Base-by-base conservation (phyloP, 2,888 invertebrate genomes). In the Lithophane leautieri region DNA sequence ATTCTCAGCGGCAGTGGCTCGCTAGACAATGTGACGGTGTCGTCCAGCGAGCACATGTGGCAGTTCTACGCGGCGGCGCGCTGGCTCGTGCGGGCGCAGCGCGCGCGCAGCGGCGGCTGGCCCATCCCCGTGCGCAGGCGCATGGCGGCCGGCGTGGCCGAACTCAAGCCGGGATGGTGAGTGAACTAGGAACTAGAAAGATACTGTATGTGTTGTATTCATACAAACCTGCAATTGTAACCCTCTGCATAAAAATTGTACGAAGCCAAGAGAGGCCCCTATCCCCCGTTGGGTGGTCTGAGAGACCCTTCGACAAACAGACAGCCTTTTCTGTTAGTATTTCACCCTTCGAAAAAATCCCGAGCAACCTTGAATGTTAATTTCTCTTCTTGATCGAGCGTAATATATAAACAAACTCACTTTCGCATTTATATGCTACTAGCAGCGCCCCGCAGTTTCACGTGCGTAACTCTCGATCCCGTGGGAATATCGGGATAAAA, bases 41-140 rank as follows among this genome's bases (percentile, higher is more conserved):
- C 98, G 25, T 97, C 98, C 0, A 98, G 98, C 84, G 98, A 98
- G 91, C 99, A 99, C 96, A 97, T 98, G 95, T 97, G 98, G 84
- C 98, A 99, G 94, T 99, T 99, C 96, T 98, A 98, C 91, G 98
- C 98, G 93, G 98, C 99, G 16, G 99, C 99, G 65, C 97, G 98
- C 89, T 99, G 99, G 99, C 98, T 99, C 92, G 97, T 98, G 62
- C 96, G 97, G 47, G 97, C 98, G 94, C 99, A 99, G 96, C 98
- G 99, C 92, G 92, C 97, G 71, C 97, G 97, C 86, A 97, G 98
- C 34, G 99, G 99, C 66, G 99, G 99, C 80, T 99, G 99, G 99
- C 97, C 98, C 67, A 98, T 99, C 91, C 98, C 98, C 70, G 99
- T 99, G 67, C 97, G 97, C 76, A 97, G 99, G 91, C 98, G 97